Percentiles rank a stretch among this genome's conserved stretches.
These are phyloP conservation scores for Cetoscarus ocellatus DNA, from an alignment of 2,797 vertebrate species.

Conservation along the genomic window DNA sequence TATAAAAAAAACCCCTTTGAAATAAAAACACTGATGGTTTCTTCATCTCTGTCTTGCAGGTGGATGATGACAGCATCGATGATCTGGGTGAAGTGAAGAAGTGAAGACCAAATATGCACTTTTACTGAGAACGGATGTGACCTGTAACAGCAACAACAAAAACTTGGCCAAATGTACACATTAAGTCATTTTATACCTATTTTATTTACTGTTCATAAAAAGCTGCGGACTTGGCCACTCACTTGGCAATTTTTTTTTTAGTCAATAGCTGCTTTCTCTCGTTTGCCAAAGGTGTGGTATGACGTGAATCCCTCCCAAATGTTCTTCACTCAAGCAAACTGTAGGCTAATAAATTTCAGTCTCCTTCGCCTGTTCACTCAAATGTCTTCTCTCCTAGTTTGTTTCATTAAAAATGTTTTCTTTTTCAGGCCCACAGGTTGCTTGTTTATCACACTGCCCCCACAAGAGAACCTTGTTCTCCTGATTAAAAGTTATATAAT, in stretches of 20 bases:
- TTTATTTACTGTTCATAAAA: conserved; percentile 91
- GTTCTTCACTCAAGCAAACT: conserved; percentile 87
- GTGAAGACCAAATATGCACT: conserved; percentile 89
- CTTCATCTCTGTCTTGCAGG: conserved; percentile 76
- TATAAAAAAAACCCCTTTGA: not conserved
- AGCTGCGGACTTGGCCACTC: conserved; percentile 83
- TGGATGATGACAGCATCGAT: conserved; percentile 98
- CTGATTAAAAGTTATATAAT: conserved; percentile 75
- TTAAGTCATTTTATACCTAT: conserved; percentile 89
- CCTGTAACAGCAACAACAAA: conserved; percentile 72
- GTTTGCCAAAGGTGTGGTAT: conserved; percentile 94
- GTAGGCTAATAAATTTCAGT: conserved; percentile 93
- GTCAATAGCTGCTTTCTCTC: conserved; percentile 90
- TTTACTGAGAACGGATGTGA: conserved; percentile 83
- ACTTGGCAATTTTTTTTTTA: conserved; percentile 81
- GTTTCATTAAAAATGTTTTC: conserved; percentile 7
- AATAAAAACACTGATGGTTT: not conserved
- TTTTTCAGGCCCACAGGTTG: conserved; percentile 40
- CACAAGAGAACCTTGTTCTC: conserved; percentile 47
- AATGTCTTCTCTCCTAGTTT: conserved; percentile 34
- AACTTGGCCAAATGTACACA: conserved; percentile 88
- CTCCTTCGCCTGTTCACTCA: conserved; percentile 69
- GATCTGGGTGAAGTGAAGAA: conserved; percentile 99
- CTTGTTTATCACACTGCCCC: conserved; percentile 71
- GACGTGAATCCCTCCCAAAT: conserved; percentile 87